Evolutionary conservation across 1,140 invertebrate genomes (phyloP).

Genomic region (Cydia fagiglandana): DNA sequence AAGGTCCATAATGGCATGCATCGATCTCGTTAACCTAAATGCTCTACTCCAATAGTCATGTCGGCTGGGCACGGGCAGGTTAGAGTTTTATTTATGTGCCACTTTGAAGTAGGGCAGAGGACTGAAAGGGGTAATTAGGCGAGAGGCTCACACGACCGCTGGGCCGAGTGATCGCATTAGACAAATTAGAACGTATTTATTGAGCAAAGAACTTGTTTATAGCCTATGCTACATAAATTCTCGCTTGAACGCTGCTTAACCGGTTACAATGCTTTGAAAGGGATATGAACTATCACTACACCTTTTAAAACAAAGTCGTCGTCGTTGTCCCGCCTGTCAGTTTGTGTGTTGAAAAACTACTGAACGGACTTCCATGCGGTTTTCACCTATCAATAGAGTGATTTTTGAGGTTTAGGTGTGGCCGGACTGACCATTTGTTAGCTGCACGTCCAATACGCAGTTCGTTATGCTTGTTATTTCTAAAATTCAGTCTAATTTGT

Average conservation of each 20-base stretch:
- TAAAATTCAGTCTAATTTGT: no score
- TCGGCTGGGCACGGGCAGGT: conserved; percentile 58
- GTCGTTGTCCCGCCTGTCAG: no score
- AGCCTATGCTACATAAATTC: conserved; percentile 39
- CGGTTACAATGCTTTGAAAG: background rate
- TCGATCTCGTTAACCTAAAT: conserved; percentile 58
- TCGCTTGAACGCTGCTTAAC: conserved; percentile 13
- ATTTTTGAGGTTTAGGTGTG: no score
- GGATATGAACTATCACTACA: no score
- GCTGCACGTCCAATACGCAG: no score
- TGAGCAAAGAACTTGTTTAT: conserved; percentile 68
- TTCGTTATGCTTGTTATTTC: no score
- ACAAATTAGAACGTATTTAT: conserved; percentile 73
- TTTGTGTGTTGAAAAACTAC: no score
- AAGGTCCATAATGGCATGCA: conserved; percentile 21
- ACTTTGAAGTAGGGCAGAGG: conserved; percentile 69
- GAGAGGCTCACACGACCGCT: conserved; percentile 66
- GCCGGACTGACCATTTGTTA: no score
- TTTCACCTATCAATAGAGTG: no score
- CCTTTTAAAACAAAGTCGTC: no score
- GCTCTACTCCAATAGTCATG: conserved; percentile 64
- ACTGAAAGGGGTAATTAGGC: conserved; percentile 73
- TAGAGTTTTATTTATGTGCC: conserved; percentile 61
- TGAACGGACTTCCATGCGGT: no score
- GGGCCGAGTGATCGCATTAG: conserved; percentile 67